Conservation (phyloP, 2,797 vertebrate species). For the Phyllotis vaccarum region DNA sequence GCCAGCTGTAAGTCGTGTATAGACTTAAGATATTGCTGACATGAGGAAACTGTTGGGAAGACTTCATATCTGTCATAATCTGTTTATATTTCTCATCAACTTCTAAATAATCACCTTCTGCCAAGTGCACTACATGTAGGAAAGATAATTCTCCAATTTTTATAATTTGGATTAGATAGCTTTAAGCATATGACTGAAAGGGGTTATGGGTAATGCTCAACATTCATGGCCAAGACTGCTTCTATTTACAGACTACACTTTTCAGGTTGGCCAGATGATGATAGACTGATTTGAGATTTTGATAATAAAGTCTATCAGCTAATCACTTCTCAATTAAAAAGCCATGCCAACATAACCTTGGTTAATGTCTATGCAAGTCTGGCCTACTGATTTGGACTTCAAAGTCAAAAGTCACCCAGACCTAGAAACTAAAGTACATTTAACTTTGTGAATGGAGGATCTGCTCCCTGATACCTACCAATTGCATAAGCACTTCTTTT, state of each 20-base stretch:
- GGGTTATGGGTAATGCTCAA: not conserved
- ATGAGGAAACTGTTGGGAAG: not conserved
- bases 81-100: constrained; percentile 34
- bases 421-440: not conserved
- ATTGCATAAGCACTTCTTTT: not conserved
- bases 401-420: constrained; percentile 28
- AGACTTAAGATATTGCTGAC: constrained; percentile 33
- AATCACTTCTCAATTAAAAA: constrained; percentile 36
- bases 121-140: not conserved
- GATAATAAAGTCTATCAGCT: not conserved
- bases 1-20: not conserved
- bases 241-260: not conserved
- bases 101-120: not conserved
- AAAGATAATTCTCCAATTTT: constrained; percentile 3
- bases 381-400: not conserved
- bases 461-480: not conserved
- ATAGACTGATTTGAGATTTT: not conserved
- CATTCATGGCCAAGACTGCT: not conserved
- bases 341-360: not conserved
- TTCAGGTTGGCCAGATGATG: not conserved
- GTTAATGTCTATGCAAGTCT: constrained; percentile 25
- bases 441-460: not conserved
- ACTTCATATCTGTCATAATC: not conserved
- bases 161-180: constrained; percentile 20
- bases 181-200: not conserved